Evolutionary conservation across 2,888 invertebrate genomes (phyloP), one percentile per base, ranked within the genome.

Genomic region (Penaeus monodon): DNA sequence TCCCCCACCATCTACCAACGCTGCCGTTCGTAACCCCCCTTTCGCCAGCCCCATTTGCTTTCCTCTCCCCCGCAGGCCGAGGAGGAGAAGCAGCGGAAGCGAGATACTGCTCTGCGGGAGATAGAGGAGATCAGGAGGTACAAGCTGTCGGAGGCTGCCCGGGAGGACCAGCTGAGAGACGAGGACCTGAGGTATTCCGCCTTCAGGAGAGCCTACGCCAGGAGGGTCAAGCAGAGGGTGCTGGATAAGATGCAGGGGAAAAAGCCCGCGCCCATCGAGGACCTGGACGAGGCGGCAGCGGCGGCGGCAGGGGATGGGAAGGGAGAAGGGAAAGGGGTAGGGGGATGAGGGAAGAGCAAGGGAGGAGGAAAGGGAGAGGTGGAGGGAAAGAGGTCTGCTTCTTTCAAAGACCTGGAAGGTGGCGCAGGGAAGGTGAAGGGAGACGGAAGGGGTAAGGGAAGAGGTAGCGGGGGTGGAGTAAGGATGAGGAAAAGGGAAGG

Each of bases 161-260:
- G 12, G 70, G 84, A 84, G n/a, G 79, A 78, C 33, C 33, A 27
- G 66, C n/a, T 76, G 57, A 64, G 68, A 27, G 84, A 78, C 63
- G 84, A 84, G 57, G 78, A 86, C 22, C 86, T 86, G 66, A 82
- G 86, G 78, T 86, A 86, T 57, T 86, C 86, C 17, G 86, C 74
- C 24, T 78, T 76, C 44, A 86, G 78, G 82, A 49, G 81, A 33
- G 86, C 86, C 8, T 86, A 81, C 63, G 86, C 86, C 27, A 81
- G 86, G 66, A 66, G 66, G 29, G 77, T 82, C 27, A 86, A 86
- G 68, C 86, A 86, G 81, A 86, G 81, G 63, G 82, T 81, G 3
- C 70, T 86, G 63, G 86, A 86, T 63, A 86, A 86, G 77, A 86
- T 86, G 86, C 63, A 86, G 63, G 86, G 86, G 12, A 86, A 66